Base-by-base conservation (phyloP, 1,140 invertebrate genomes). In the Heliconius hermathena region DNA sequence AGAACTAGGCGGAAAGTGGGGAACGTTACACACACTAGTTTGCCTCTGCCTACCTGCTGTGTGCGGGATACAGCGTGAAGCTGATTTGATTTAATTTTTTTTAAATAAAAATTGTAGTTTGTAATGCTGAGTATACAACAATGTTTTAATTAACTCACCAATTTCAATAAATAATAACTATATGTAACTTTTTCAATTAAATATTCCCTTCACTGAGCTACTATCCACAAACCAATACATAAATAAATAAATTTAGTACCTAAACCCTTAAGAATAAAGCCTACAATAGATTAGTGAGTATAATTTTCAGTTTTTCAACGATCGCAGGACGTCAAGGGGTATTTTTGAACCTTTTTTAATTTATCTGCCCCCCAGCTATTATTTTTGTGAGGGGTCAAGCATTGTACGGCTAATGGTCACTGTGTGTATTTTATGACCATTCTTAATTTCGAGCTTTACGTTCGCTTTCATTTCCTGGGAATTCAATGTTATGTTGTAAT, bases 301-400 rank as follows among this genome's bases (percentile, higher is more conserved):
- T 11, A 72, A 13, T 38, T 36, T 72, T 20, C 33, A 38, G 18
- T 71, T 72, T 38, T 72, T 36, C n/a, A 72, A 74, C 73, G 13
- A 66, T 66, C 1, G n/a, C 8, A 60, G 54, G 36, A 77, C 79
- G 83, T 90, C 90, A 91, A 92, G 90, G 90, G 91, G 89, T 90
- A 93, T 91, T 91, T 93, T 93, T 89, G 91, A 91, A 82, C 84
- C 86, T 92, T 92, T 93, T 93, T 93, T 92, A 93, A 93, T 93
- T 93, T 92, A 93, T 93, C 86, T 93, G 92, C 89, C 91, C 91
- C 83, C 83, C 82, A 82, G 84, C 84, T 86, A 92, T 93, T 93
- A 92, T 91, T 91, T 93, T 89, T 85, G 82, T 60, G 90, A 91
- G 89, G 91, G 91, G 92, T 93, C 92, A 93, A 90, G 82, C 88